A percentile compares a stretch with the other conserved stretches of the same genome.
These are phyloP conservation scores for Apis mellifera DNA, from an alignment of 1,140 invertebrate species.

Conservation along the genomic window Amel_HAv3.1 CM009935.2:7660001-7660500, in stretches of 20 bases:
- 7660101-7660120: not conserved
- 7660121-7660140: not conserved
- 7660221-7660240: no score
- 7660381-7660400: not conserved
- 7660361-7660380: not conserved
- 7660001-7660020: constrained; percentile 48
- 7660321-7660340: not conserved
- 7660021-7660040: not conserved
- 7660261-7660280: not conserved
- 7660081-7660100: not conserved
- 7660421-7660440: not conserved
- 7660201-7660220: no score
- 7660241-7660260: no score
- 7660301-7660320: not conserved
- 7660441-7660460: not conserved
- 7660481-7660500: not conserved
- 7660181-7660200: no score
- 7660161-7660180: not conserved
- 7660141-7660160: no score
- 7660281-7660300: no score
- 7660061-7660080: not conserved
- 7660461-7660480: not conserved
- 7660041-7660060: not conserved
- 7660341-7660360: not conserved
- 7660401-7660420: not conserved